Evolutionary conservation across 2,113 vertebrate species (phyloP).

Genomic region (Cochlearius cochlearius): DNA sequence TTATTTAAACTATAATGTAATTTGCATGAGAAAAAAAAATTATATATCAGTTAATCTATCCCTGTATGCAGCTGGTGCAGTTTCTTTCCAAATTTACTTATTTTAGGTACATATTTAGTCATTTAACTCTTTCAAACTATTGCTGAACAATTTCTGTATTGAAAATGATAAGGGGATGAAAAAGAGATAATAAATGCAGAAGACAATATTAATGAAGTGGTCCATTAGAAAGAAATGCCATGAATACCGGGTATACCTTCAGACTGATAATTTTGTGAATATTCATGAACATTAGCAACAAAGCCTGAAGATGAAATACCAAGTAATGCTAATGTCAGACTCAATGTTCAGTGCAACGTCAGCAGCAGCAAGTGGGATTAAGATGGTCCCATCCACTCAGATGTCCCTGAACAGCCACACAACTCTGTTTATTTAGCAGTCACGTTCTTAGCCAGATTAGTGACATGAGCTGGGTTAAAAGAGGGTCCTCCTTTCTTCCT

Average conservation of each 20-base stretch:
- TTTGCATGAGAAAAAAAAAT: not conserved
- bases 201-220: not conserved
- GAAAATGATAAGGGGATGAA: not conserved
- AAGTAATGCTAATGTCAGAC: not conserved
- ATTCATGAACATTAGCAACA: not conserved
- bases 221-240: not conserved
- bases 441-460: not conserved
- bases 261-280: not conserved
- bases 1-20: not conserved
- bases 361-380: not conserved
- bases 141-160: not conserved
- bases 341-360: not conserved
- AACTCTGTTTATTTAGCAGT: not conserved
- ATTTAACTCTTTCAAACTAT: not conserved
- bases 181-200: not conserved
- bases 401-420: not conserved
- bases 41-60: not conserved
- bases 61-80: not conserved
- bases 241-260: not conserved
- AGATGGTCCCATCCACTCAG: not conserved
- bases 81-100: not conserved
- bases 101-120: not conserved
- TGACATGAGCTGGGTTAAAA: not conserved
- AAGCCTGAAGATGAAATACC: not conserved
- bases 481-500: not conserved